Evolutionary conservation across 2,113 vertebrate genomes (phyloP).

Genomic region (Lophura nycthemera): DNA sequence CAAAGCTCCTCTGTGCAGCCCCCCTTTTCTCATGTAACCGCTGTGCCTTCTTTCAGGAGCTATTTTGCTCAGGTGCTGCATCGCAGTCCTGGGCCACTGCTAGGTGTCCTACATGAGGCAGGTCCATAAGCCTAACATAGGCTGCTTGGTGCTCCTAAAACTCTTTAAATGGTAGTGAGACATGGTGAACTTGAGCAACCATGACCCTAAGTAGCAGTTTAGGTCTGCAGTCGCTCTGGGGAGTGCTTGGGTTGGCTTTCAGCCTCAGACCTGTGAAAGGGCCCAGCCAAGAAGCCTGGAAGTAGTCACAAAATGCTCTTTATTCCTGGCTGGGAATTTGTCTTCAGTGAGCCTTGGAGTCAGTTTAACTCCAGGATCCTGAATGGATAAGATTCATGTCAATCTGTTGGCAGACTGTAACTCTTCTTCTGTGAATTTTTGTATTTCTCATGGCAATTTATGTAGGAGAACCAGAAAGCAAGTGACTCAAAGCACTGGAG

Average conservation of each 20-base stretch:
- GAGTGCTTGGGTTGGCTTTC: background rate
- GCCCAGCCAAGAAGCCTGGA: background rate
- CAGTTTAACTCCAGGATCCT: slow-evolving; percentile 18
- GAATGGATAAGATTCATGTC: slow-evolving; percentile 11
- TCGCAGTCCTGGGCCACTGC: background rate
- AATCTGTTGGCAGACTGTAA: slow-evolving; percentile 34
- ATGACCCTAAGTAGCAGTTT: background rate
- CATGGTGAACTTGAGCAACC: background rate
- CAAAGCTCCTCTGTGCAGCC: background rate
- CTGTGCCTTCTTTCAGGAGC: background rate
- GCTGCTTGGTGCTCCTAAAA: background rate
- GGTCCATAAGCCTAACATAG: background rate
- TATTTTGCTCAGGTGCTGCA: background rate
- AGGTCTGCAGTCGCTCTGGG: background rate
- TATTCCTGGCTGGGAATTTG: background rate
- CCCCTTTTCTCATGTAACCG: background rate
- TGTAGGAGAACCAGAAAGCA: background rate
- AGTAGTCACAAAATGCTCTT: background rate
- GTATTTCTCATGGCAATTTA: slow-evolving; percentile 37
- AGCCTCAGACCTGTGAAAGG: background rate
- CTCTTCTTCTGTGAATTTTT: background rate
- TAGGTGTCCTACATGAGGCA: background rate
- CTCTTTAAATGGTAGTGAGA: background rate
- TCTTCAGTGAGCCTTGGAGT: slow-evolving; percentile 8
- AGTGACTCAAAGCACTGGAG: slow-evolving; percentile 29